Base-by-base conservation (phyloP, 2,797 vertebrate genomes). In the Australoheros facetus region DNA sequence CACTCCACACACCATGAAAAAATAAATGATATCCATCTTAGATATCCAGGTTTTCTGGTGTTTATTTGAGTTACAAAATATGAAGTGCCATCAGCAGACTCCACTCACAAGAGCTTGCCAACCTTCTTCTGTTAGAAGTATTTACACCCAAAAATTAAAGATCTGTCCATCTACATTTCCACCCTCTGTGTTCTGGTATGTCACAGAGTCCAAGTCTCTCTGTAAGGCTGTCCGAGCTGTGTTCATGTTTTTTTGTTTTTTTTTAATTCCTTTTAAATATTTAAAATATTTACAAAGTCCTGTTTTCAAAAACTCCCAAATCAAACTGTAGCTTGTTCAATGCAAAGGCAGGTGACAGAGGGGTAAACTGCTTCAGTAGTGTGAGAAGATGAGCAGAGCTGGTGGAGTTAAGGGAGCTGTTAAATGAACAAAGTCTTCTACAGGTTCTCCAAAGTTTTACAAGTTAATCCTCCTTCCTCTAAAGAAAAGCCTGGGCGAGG, bases 211-310 rank as follows among this genome's bases (percentile, higher is more conserved):
- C 81, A 89, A 85, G 87, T 94, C 87, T 91, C 84, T 91, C 87
- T 82, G 82, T 91, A 80, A 82, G 83, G 85, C 78, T 90, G 77
- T 91, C 92, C 88, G 84, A 85, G 91, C 88, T 92, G 85, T 88
- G 81, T 88, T 88, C 86, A 86, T 86, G 88, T 92, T 51, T 30
- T 48, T n/a, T 53, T 48, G 5, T 14, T 45, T 45, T 56, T 56
- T 59, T 39, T 58, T 9, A 39, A 51, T 69, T 69, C 45, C 23
- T 69, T 69, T 96, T 97, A 97, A 98, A 97, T 98, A 97, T 98
- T 97, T 97, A 96, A 98, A 96, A 98, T 98, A 97, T 96, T 94
- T 98, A 98, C 96, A 97, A 93, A 94, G 96, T 97, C 96, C 96
- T 93, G 93, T 96, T 95, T 94, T 95, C 95, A 95, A 96, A 96